A percentile compares a stretch with the other conserved stretches of the same genome.
phyloP scores from a whole-genome alignment of 2,113 vertebrate genomes.

The Dromaius novaehollandiae region DNA sequence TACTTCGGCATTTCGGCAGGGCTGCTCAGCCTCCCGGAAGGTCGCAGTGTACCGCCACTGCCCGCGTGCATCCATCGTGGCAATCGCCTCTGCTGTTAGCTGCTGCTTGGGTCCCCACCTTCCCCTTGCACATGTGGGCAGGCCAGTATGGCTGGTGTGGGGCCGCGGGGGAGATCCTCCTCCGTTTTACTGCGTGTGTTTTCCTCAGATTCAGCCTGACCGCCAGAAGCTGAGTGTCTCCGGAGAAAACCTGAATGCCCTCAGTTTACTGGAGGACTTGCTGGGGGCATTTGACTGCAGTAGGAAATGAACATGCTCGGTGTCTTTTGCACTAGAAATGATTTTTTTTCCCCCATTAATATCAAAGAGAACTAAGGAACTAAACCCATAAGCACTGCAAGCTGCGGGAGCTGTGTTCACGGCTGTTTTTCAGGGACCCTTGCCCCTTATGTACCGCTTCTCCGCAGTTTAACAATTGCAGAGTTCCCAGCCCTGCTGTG shows the following conservation, averaged over 20 bases:
- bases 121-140: background rate
- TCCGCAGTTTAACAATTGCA: background rate
- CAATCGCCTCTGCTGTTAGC: background rate
- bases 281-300: background rate
- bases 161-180: background rate
- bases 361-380: background rate
- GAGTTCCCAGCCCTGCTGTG: background rate
- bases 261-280: background rate
- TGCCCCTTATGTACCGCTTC: background rate
- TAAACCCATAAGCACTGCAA: background rate
- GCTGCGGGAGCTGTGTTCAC: fast-evolving
- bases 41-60: fast-evolving
- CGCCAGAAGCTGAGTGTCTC: background rate
- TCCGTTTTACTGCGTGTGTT: fast-evolving
- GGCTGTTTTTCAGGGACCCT: background rate
- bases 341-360: background rate
- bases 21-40: background rate
- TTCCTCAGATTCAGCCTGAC: background rate
- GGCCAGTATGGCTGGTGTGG: too few relatives aligned
- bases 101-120: background rate
- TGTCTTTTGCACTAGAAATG: background rate
- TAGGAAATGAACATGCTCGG: background rate
- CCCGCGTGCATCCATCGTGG: background rate
- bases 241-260: background rate
- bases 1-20: background rate